Conservation (phyloP, 2,113 vertebrate genomes). For the Scalopus aquaticus region DNA sequence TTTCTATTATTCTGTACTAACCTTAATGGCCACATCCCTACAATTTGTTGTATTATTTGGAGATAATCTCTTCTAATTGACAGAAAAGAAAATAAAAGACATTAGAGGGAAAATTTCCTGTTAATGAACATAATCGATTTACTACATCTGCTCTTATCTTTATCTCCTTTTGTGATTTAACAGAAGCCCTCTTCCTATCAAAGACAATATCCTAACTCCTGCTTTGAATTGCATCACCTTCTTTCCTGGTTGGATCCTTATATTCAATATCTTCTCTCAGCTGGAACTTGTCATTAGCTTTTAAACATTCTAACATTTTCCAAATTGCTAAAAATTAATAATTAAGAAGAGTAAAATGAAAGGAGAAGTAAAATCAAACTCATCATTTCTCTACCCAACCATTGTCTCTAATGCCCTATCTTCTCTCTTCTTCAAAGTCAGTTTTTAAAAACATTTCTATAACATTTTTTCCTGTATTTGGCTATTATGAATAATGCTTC, state of each 20-base stretch:
- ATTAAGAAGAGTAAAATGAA: not conserved
- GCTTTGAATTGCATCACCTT: not conserved
- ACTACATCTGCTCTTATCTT: not conserved
- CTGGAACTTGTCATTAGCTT: not conserved
- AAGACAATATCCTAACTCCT: not conserved
- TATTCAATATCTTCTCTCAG: not conserved
- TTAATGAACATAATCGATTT: conserved; percentile 28
- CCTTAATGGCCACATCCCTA: not conserved
- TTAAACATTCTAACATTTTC: not conserved
- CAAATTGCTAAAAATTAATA: not conserved
- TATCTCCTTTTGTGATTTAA: conserved; percentile 46
- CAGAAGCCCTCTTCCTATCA: not conserved
- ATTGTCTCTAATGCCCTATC: not conserved
- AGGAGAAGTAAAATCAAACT: not conserved
- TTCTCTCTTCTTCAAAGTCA: not conserved
- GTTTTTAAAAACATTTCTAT: not conserved
- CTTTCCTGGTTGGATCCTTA: not conserved
- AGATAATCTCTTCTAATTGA: conserved; percentile 34
- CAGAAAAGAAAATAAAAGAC: conserved; percentile 24
- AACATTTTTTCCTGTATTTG: not conserved
- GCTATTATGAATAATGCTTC: not conserved
- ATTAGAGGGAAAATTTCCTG: not conserved
- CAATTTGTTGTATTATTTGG: not conserved
- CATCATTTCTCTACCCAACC: not conserved
- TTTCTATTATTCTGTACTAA: not conserved